Evolutionary conservation across 2,113 vertebrate species (phyloP), one percentile per base, ranked within the genome.

Genomic region (Otolemur garnettii): DNA sequence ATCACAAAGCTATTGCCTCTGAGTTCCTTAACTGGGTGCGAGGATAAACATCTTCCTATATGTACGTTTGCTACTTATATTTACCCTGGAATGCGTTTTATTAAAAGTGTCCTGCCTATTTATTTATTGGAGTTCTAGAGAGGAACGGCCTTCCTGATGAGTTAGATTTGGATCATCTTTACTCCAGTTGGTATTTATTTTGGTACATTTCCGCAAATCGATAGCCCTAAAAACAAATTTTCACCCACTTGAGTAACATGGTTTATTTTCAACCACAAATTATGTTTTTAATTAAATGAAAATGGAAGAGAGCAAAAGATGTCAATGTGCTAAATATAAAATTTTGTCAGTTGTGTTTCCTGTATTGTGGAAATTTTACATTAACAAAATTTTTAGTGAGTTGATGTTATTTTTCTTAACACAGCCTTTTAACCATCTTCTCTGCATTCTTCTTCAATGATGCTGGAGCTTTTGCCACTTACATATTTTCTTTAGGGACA

Each of bases 251-350:
- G 69, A 64, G 7, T 81, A 77, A 82, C 22, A 59, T 45, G 38
- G 26, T 19, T 96, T 82, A 96, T 85, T 96, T 96, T 86, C 45
- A 96, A 78, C 33, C 17, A 19, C 45, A 84, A 74, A 97, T 79
- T 69, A 77, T 38, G 5, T 92, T 91, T 90, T 96, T 11, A 95
- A 75, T 60, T 64, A 89, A 83, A 87, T 57, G 81, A 91, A 77
- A 82, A 57, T 11, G 13, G 69, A 84, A 91, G 69, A 59, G 13
- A 75, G 17, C n/a, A 78, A 91, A 64, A 13, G 30, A 87, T 66
- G 38, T 59, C 69, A 93, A 86, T 84, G 77, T 30, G 22, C 28
- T 87, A n/a, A 90, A 22, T 2, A 62, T n/a, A 87, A 57, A 21
- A 94, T 57, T 93, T 62, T 64, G 74, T 42, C 50, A 77, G n/a